Evolutionary conservation across 2,797 vertebrate species (phyloP).

Genomic region (Alectoris magna): DNA sequence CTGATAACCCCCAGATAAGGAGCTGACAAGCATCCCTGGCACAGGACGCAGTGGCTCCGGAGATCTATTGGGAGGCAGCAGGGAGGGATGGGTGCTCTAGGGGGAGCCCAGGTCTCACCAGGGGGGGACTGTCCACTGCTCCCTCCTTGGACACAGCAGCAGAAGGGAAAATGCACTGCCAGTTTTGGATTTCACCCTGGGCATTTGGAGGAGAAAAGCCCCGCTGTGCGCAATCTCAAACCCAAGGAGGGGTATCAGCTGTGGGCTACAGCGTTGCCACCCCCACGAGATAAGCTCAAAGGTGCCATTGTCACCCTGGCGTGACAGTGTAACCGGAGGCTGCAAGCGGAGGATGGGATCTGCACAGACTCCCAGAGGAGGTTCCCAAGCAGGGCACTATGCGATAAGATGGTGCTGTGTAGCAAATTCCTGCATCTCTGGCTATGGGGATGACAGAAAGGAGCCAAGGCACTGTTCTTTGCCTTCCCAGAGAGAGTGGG

Average conservation of each 20-base stretch:
- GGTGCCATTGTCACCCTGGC: background rate
- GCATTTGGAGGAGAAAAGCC: background rate
- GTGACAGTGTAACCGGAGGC: background rate
- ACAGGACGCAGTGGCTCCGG: background rate
- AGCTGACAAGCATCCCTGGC: background rate
- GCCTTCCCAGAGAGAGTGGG: background rate
- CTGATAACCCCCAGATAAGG: slow-evolving; percentile 15
- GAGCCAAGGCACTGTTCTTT: background rate
- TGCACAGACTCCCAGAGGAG: background rate
- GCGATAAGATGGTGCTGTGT: background rate
- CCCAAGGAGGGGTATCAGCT: background rate
- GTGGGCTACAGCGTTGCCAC: background rate
- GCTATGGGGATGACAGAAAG: background rate
- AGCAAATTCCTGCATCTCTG: background rate
- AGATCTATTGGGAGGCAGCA: background rate
- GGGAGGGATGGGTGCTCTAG: background rate
- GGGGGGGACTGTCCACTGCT: no score
- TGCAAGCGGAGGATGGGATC: background rate
- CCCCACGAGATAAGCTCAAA: background rate
- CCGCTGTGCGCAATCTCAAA: background rate
- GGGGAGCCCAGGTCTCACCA: background rate
- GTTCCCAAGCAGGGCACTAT: background rate
- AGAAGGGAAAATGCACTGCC: background rate
- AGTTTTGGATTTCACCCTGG: background rate
- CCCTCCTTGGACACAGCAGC: background rate